Evolutionary conservation across 2,888 invertebrate species (phyloP), one percentile per base, ranked within the genome.

Genomic region (Linnaemya vulpina): DNA sequence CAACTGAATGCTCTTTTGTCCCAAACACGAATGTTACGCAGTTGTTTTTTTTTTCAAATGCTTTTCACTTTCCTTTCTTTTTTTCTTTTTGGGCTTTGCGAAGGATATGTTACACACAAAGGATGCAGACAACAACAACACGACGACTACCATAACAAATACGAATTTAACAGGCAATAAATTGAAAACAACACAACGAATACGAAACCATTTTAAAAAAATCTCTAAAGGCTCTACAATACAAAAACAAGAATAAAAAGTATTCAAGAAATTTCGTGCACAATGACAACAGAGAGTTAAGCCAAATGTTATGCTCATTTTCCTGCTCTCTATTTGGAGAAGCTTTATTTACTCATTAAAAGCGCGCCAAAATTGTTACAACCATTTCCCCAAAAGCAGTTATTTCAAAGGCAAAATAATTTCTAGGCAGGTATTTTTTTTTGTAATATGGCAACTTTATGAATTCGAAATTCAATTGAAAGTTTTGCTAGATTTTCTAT

Each of bases 1-100:
- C 89, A 89, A 89, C 89, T 89, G 86, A 82, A 70, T 85, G 82
- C 81, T 81, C 77, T 81, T 81, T 80, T 84, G 78, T 85, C 75
- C 65, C 79, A 82, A 78, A 58, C 70, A 83, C 70, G 38, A 83
- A 65, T 75, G 82, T 82, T 85, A 82, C 75, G 84, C 86, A 85
- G 84, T 76, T 80, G 40, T 74, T 81, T 51, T 55, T 78, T 70
- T 49, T 22, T 55, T 68, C n/a, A n/a, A n/a, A 53, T 60, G 1
- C 40, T 71, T 60, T 58, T n/a, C n/a, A n/a, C 55, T 62, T 74
- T 22, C 7, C 8, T 20, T 38, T 60, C n/a, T 30, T 55, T 75
- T 51, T 51, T 62, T 51, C 20, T 43, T 30, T 38, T 55, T 76
- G 40, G 10, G 15, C 17, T 67, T 60, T 67, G 38, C 78, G 60